Base-by-base conservation (phyloP, 2,113 vertebrate species). In the Cyanoramphus novaezelandiae region DNA sequence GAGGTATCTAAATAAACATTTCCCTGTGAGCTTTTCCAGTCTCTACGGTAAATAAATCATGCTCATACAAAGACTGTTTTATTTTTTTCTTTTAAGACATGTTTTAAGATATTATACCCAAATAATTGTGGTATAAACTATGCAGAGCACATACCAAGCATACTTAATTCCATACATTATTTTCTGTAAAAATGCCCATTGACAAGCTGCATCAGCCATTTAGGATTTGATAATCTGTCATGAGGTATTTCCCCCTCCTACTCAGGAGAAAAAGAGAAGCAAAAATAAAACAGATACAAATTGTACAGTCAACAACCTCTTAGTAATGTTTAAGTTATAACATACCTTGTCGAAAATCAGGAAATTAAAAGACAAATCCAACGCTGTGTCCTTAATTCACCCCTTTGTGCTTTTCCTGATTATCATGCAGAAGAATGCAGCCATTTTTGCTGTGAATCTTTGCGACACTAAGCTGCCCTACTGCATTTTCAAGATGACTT, bases 401-500 rank as follows among this genome's bases (percentile, higher is more conserved):
- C 43, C 33, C 44, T 76, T 65, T 64, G 10, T 91, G 41, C 49
- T 77, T 89, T 92, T 57, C 64, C 57, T 88, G 87, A 72, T 95
- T 93, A 78, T 68, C 55, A 63, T 84, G 86, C 76, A 88, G 76
- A 67, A 67, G 43, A 93, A 74, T 50, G 43, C 3, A 0, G 57
- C 71, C 39, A 46, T 71, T 89, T 97, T 68, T 95, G 39, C 83
- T 77, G 62, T 67, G 50, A 78, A 41, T 95, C 50, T 80, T n/a
- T 55, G 67, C 1, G 0, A 64, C 41, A 67, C 28, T 64, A 78
- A 89, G 69, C 80, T 94, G 93, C n/a, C 75, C 39, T 83, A 9
- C 49, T 89, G 46, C 59, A 55, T 92, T 95, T 97, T 89, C 52
- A 84, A 86, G 70, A 90, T 92, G 43, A 94, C 88, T 91, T 95